A percentile compares a stretch with the other conserved stretches of the same genome.
Conservation (phyloP, 2,797 vertebrate species). For the Taeniopygia guttata region DNA sequence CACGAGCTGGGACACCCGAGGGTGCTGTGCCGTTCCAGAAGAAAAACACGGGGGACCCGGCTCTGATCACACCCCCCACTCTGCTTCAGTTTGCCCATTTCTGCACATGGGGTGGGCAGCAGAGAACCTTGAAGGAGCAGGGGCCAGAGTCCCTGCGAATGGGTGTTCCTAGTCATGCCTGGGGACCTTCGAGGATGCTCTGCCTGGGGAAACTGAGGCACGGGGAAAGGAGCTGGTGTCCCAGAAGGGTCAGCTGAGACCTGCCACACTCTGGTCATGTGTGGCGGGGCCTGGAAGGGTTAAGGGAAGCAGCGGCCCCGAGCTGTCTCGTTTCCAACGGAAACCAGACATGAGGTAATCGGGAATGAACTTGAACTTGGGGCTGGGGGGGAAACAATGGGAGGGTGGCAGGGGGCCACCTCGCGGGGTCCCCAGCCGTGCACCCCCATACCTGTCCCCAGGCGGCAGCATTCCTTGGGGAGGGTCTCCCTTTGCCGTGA, state of each 20-base stretch:
- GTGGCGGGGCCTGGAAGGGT: slow-evolving; percentile 17
- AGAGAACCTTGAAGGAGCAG: background rate
- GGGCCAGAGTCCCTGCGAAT: accelerated
- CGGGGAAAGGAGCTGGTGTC: accelerated
- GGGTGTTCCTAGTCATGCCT: accelerated
- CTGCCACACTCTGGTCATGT: background rate
- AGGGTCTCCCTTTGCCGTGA: background rate
- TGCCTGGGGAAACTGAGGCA: slow-evolving; percentile 1
- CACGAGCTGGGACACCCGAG: accelerated
- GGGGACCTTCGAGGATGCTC: background rate
- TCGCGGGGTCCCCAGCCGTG: background rate
- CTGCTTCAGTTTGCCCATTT: background rate
- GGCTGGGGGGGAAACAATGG: background rate
- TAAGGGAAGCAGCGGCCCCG: slow-evolving; percentile 58
- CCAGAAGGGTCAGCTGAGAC: background rate
- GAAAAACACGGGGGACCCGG: background rate
- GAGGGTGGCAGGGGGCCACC: background rate
- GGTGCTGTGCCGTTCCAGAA: background rate
- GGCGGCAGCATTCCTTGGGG: background rate
- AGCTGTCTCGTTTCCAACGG: slow-evolving; percentile 81
- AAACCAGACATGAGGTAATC: slow-evolving; percentile 88
- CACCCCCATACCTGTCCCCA: background rate
- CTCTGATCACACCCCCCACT: background rate
- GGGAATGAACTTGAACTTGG: slow-evolving; percentile 77
- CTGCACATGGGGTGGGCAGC: background rate